These are phyloP conservation scores for Asbolus verrucosus DNA, from an alignment of 1,140 invertebrate genomes.

Conservation along the genomic window DNA sequence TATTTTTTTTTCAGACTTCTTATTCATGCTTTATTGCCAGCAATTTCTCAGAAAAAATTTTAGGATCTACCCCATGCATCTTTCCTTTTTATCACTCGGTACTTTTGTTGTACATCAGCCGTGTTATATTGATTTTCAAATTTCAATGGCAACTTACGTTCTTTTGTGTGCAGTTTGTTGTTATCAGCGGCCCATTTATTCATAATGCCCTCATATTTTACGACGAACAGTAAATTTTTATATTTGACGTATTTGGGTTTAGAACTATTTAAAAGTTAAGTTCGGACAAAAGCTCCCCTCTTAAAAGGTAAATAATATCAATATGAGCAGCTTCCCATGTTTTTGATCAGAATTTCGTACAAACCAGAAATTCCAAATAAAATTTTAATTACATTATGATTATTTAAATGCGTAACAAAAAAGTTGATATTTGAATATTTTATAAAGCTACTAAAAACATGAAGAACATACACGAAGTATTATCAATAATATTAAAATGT, in stretches of 20 bases:
- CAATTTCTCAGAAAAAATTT: constrained; percentile 51
- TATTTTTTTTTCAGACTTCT: constrained; percentile 38
- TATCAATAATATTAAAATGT: no score
- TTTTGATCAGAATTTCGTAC: no score
- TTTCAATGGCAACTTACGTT: constrained; percentile 43
- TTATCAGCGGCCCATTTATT: constrained; percentile 32
- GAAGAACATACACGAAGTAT: no score
- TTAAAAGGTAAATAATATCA: not conserved
- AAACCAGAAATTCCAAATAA: no score
- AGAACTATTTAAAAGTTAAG: constrained; percentile 1
- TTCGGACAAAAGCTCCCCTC: constrained; percentile 8
- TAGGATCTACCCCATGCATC: constrained; percentile 40
- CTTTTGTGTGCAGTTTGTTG: constrained; percentile 40
- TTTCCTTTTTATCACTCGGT: constrained; percentile 46
- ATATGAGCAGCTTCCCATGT: no score
- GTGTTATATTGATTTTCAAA: constrained; percentile 48
- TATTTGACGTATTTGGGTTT: constrained; percentile 27
- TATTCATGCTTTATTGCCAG: constrained; percentile 46
- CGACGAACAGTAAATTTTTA: constrained; percentile 21
- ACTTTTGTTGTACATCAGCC: constrained; percentile 41
- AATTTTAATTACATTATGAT: no score
- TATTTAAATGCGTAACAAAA: no score
- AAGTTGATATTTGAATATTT: no score
- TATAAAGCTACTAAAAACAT: no score
- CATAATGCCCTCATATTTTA: constrained; percentile 23